Percentiles rank a stretch among this genome's conserved stretches.
phyloP scores from a whole-genome alignment of 2,888 invertebrate species.

The Pasiphila rectangulata region DNA sequence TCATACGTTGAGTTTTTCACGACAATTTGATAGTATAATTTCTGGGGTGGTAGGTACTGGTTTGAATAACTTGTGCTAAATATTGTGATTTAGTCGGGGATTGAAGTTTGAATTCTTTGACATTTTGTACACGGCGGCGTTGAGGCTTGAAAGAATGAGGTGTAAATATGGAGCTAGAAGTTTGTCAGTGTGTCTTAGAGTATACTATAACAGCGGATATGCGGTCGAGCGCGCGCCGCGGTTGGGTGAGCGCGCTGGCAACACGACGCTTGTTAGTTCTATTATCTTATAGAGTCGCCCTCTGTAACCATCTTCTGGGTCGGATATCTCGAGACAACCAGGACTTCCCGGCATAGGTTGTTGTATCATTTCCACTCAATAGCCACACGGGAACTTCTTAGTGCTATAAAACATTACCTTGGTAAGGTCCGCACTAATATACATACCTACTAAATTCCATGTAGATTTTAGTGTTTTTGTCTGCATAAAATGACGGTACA shows the following conservation, averaged over 20 bases:
- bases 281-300: slow-evolving; percentile 66
- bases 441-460: no score
- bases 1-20: slow-evolving; percentile 46
- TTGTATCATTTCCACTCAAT: background rate
- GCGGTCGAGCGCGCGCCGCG: slow-evolving; percentile 73
- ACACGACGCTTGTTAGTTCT: slow-evolving; percentile 68
- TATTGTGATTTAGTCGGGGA: slow-evolving; percentile 22
- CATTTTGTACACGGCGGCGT: background rate
- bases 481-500: background rate
- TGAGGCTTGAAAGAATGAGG: background rate
- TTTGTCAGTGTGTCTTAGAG: slow-evolving; percentile 44
- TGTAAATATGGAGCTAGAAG: background rate
- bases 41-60: slow-evolving; percentile 28
- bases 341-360: slow-evolving; percentile 38
- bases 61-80: slow-evolving; percentile 20
- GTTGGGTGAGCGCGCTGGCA: slow-evolving; percentile 66
- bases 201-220: slow-evolving; percentile 64
- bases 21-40: slow-evolving; percentile 55
- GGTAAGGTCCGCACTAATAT: no score
- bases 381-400: slow-evolving; percentile 1
- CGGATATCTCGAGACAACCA: slow-evolving; percentile 54
- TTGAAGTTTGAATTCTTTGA: slow-evolving; percentile 11
- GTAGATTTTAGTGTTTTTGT: slow-evolving; percentile 1
- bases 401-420: no score
- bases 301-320: slow-evolving; percentile 61